Evolutionary conservation across 2,888 invertebrate genomes (phyloP), one percentile per base, ranked within the genome.

Genomic region (Caenorhabditis wallacei): DNA sequence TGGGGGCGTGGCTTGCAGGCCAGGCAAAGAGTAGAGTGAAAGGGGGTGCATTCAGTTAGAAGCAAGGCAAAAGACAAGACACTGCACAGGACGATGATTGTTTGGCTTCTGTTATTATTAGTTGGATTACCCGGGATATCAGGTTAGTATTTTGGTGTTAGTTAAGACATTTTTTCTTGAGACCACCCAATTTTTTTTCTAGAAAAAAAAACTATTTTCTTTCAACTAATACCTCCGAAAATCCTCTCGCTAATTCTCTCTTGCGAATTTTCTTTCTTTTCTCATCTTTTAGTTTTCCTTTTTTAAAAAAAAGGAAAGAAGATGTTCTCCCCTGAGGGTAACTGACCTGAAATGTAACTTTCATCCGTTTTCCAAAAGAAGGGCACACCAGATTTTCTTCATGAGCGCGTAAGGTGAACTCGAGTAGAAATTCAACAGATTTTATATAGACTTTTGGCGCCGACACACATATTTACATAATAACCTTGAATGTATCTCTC

Each of bases 401-500:
- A 48, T 71, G 71, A 40, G 18, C 26, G 71, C 59, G 40, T 68
- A 57, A 40, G 24, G 75, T 68, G 75, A 76, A 76, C 51, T 76
- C 59, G 43, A 76, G 68, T 68, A 76, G 75, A 76, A 76, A 68
- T 48, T 66, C 20, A n/a, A n/a, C 24, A 22, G 20, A 30, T 40
- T 40, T 54, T 22, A 11, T 54, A 54, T 18, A 75, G 74, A 75
- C 74, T 66, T 75, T 48, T 57, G 74, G 74, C 74, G 66, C 74
- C 74, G 61, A 43, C 63, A 61, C 74, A 74, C 56, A 56, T 64
- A 75, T 75, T 75, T 75, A 48, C 74, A 75, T 75, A 64, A 57
- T 57, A 56, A 75, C 74, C 66, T 57, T 48, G 46, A 66, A 57
- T 54, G 30, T 37, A 57, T 75, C 48, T 48, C 46, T 66, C 56